Evolutionary conservation across 2,888 invertebrate species (phyloP).

Genomic region (Blomia tropicalis): DNA sequence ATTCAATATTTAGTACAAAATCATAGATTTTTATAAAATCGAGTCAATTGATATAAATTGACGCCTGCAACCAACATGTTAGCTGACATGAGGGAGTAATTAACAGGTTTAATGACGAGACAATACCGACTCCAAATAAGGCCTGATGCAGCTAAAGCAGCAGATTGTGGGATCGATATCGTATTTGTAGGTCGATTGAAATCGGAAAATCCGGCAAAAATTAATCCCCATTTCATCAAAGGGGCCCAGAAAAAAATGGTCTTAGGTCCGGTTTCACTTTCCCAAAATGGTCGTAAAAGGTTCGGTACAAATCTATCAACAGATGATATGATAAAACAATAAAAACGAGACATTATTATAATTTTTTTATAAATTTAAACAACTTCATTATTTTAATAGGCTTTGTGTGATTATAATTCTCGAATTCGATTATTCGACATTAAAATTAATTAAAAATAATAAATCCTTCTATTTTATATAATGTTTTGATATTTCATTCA

Average conservation of each 20-base stretch:
- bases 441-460: too few relatives aligned
- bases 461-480: too few relatives aligned
- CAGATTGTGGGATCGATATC: constrained; percentile 6
- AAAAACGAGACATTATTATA: constrained; percentile 18
- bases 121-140: neutral
- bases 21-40: too few relatives aligned
- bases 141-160: neutral
- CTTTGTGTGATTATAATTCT: too few relatives aligned
- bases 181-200: neutral
- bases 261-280: constrained; percentile 93
- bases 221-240: constrained; percentile 70
- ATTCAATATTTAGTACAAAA: too few relatives aligned
- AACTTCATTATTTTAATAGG: too few relatives aligned
- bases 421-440: too few relatives aligned
- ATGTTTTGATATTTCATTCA: too few relatives aligned
- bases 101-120: neutral
- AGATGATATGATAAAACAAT: constrained; percentile 23
- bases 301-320: constrained; percentile 27
- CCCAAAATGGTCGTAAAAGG: constrained; percentile 54
- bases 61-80: neutral
- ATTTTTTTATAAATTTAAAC: too few relatives aligned
- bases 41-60: neutral
- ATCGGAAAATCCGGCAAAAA: neutral
- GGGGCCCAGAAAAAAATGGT: constrained; percentile 99
- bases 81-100: neutral